phyloP scores from a whole-genome alignment of 2,888 invertebrate genomes.

The Timema cristinae region DNA sequence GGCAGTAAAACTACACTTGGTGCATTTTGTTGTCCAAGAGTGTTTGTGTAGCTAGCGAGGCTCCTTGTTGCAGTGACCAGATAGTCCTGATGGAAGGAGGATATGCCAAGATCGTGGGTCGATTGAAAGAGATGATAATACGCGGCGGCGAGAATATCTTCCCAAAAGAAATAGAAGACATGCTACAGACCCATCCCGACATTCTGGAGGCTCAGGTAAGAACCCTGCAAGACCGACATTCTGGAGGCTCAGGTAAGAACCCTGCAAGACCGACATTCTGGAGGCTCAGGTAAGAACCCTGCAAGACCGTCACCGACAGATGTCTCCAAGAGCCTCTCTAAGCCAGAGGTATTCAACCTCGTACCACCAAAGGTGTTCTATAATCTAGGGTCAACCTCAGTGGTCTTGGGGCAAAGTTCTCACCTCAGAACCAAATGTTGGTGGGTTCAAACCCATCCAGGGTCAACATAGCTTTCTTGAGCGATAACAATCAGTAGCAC shows the following conservation, averaged over 20 bases:
- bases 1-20: too few relatives aligned
- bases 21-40: too few relatives aligned
- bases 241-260: slow-evolving; percentile 54
- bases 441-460: too few relatives aligned
- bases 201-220: slow-evolving; percentile 58
- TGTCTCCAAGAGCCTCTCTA: too few relatives aligned
- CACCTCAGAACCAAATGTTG: too few relatives aligned
- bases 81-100: slow-evolving; percentile 64
- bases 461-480: too few relatives aligned
- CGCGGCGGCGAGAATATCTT: slow-evolving; percentile 81
- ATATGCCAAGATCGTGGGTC: slow-evolving; percentile 66
- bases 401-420: too few relatives aligned
- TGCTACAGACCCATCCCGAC: slow-evolving; percentile 68
- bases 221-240: slow-evolving; percentile 44
- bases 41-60: too few relatives aligned
- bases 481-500: too few relatives aligned
- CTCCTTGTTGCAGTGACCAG: slow-evolving; percentile 66
- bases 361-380: too few relatives aligned
- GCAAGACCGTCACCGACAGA: slow-evolving; percentile 43
- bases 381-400: too few relatives aligned
- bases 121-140: slow-evolving; percentile 74
- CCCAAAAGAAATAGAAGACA: slow-evolving; percentile 75
- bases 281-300: slow-evolving; percentile 51
- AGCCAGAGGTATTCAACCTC: too few relatives aligned
- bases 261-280: slow-evolving; percentile 47